These are phyloP conservation scores for Drosophila sulfurigaster DNA, from an alignment of 1,140 invertebrate genomes.

Conservation along the genomic window DNA sequence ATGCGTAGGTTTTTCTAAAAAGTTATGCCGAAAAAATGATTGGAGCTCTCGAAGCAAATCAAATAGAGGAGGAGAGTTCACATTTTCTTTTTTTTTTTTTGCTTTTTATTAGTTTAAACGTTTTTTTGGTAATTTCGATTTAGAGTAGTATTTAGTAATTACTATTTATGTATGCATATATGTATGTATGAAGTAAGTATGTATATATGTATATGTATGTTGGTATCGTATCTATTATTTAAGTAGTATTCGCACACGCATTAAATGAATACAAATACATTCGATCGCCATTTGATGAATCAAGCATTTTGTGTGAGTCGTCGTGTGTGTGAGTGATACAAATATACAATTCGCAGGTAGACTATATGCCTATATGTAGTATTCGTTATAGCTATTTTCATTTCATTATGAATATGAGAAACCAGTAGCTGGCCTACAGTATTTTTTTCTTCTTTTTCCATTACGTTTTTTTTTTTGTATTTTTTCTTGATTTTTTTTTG, in stretches of 20 bases:
- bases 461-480: constrained; percentile 28
- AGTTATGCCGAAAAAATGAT: constrained; percentile 20
- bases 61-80: constrained; percentile 14
- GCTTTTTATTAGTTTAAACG: constrained; percentile 4
- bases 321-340: constrained; percentile 10
- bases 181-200: constrained; percentile 30
- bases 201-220: constrained; percentile 34
- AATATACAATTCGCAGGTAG: constrained; percentile 43
- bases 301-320: constrained; percentile 34
- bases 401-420: constrained; percentile 52
- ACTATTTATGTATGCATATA: constrained; percentile 39
- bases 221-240: constrained; percentile 32
- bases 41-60: constrained; percentile 26
- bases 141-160: constrained; percentile 31
- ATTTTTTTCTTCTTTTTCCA: constrained; percentile 39
- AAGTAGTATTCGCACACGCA: constrained; percentile 14
- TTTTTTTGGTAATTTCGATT: constrained; percentile 27
- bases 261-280: constrained; percentile 9
- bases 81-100: neutral
- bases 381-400: constrained; percentile 48
- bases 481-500: neutral
- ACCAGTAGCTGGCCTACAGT: constrained; percentile 76
- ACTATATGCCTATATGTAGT: constrained; percentile 47
- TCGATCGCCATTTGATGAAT: constrained; percentile 3
- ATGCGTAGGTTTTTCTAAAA: constrained; percentile 36